Percentiles rank a stretch among this genome's conserved stretches.
Evolutionary conservation across 2,113 vertebrate genomes (phyloP).

Genomic region (Apistogramma diplotaenia): DNA sequence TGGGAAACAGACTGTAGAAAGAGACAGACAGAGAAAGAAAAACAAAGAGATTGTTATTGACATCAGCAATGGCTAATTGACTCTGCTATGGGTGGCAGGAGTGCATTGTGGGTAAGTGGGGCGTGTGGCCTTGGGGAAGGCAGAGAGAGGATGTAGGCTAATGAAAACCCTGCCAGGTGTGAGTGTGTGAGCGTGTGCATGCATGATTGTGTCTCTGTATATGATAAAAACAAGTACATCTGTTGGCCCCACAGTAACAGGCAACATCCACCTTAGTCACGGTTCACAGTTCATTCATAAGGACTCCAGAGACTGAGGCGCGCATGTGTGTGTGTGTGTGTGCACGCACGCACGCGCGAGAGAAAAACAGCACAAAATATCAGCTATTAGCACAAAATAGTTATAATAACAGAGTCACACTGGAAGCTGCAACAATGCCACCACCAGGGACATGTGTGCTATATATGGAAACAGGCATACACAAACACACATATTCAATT

Average conservation of each 20-base stretch:
- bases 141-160: constrained; percentile 56
- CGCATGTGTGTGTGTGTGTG: background rate
- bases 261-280: constrained; percentile 52
- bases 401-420: background rate
- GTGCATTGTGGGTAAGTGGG: constrained; percentile 77
- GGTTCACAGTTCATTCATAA: constrained; percentile 59
- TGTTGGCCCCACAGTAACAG: constrained; percentile 65
- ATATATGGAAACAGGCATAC: background rate
- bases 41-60: constrained; percentile 55
- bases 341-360: background rate
- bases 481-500: background rate
- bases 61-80: constrained; percentile 69
- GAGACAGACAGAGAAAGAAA: background rate
- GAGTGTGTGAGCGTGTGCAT: constrained; percentile 29
- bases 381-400: background rate
- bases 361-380: background rate
- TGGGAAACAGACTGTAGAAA: background rate
- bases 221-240: constrained; percentile 44
- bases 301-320: constrained; percentile 26
- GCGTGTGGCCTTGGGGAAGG: constrained; percentile 62
- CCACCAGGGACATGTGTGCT: background rate
- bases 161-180: constrained; percentile 69
- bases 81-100: constrained; percentile 52
- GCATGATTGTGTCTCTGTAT: background rate
- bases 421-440: background rate